These are phyloP conservation scores for Thumatha senex DNA, from an alignment of 2,888 invertebrate species.

Conservation along the genomic window DNA sequence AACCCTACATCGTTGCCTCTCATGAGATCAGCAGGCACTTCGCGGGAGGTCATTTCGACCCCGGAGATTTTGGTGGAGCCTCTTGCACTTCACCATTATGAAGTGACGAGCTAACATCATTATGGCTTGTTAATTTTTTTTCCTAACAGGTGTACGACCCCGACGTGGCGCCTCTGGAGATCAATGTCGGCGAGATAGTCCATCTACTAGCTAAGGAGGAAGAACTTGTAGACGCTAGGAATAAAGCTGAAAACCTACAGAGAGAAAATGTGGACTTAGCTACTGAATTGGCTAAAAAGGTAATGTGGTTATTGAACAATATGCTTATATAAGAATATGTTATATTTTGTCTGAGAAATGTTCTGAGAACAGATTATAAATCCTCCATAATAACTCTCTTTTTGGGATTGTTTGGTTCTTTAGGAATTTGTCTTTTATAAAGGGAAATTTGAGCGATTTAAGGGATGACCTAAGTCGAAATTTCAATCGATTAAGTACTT, in stretches of 20 bases:
- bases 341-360: slow-evolving; percentile 9
- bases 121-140: no score
- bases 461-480: no score
- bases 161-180: slow-evolving; percentile 92
- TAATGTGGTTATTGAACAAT: slow-evolving; percentile 25
- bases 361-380: background rate
- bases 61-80: no score
- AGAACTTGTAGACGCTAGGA: slow-evolving; percentile 93
- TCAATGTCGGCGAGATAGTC: slow-evolving; percentile 95
- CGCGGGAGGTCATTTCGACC: no score
- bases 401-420: background rate
- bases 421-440: background rate
- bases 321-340: no score
- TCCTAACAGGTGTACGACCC: slow-evolving; percentile 86
- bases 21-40: no score
- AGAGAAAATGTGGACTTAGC: slow-evolving; percentile 94
- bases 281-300: slow-evolving; percentile 92
- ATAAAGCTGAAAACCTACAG: slow-evolving; percentile 94
- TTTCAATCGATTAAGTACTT: no score
- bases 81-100: no score
- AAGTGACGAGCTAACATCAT: no score
- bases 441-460: no score
- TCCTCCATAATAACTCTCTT: background rate
- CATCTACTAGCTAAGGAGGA: slow-evolving; percentile 96
- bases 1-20: no score